Evolutionary conservation across 92 coral and sea anemone species (phyloP).

Genomic region (Virgularia gustaviana): DNA sequence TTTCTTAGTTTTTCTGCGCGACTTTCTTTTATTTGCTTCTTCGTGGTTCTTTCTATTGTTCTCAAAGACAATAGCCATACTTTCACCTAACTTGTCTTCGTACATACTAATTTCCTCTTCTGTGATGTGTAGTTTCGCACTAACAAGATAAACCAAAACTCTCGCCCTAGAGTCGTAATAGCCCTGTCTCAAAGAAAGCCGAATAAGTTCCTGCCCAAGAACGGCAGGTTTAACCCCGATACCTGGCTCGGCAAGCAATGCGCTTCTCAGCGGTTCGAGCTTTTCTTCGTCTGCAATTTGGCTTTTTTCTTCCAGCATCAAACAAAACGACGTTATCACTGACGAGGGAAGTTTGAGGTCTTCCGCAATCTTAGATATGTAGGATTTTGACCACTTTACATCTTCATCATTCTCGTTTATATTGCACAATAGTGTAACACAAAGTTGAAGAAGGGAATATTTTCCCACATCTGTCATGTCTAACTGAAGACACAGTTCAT

Average conservation of each 20-base stretch:
- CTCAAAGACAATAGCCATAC: neutral
- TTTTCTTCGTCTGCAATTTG: constrained; percentile 2
- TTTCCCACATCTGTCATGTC: constrained; percentile 28
- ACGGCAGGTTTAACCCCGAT: neutral
- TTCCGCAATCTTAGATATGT: constrained; percentile 15
- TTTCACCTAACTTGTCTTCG: constrained; percentile 52
- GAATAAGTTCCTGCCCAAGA: constrained; percentile 4
- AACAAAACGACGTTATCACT: constrained; percentile 7
- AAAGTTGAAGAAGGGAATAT: constrained; percentile 24
- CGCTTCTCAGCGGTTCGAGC: neutral
- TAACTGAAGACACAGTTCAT: constrained; percentile 15
- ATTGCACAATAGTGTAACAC: constrained; percentile 20
- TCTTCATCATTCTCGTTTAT: constrained; percentile 18
- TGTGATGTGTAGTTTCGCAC: constrained; percentile 39
- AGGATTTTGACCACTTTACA: constrained; percentile 11
- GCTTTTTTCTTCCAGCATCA: constrained; percentile 17
- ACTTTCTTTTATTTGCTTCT: constrained; percentile 36
- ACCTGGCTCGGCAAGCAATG: constrained; percentile 13
- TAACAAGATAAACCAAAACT: constrained; percentile 53
- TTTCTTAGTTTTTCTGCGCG: constrained; percentile 36
- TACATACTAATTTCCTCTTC: constrained; percentile 35
- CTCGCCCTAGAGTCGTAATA: constrained; percentile 67
- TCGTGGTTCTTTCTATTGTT: constrained; percentile 1
- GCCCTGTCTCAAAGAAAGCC: constrained; percentile 36
- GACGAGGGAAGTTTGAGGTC: constrained; percentile 24